Base-by-base conservation (phyloP, 1,140 invertebrate species). In the Manduca sexta region DNA sequence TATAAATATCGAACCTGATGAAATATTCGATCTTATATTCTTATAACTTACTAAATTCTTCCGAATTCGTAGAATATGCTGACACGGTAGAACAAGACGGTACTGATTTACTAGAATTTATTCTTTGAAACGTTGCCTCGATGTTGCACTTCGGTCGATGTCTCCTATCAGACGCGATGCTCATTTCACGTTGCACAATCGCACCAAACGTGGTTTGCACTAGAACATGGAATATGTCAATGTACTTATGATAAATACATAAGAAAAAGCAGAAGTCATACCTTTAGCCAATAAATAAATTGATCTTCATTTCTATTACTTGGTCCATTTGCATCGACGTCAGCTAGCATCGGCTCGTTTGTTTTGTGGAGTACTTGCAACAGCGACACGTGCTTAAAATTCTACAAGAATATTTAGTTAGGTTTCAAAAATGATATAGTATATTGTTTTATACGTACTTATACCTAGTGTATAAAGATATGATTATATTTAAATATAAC, bases 341-440 rank as follows among this genome's bases (percentile, higher is more conserved):
- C 52, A 21, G 39, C 41, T n/a, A 46, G 11, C 34, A 47, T 26
- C 17, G 66, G 45, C 14, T 41, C 46, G 42, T 80, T 81, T 17
- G 74, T 76, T 68, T 81, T 84, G 52, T 84, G 78, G 12, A 84
- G 50, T 12, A 84, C 71, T 82, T 84, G 71, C 33, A 84, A 49
- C 33, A 82, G 41, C 10, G 76, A 79, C 1, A 84, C 65, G 41
- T 84, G 69, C 43, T 54, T 63, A 40, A 56, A 82, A 52, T 51
- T 60, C 81, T 84, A 60, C 33, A 80, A 69, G 53, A 16, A 34
- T n/a, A n/a, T n/a, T n/a, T n/a, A n/a, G n/a, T n/a, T n/a, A n/a
- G n/a, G n/a, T n/a, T n/a, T n/a, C n/a, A n/a, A n/a, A n/a, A n/a
- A n/a, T n/a, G n/a, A n/a, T n/a, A n/a, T n/a, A n/a, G n/a, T n/a